Conservation (phyloP, 2,113 vertebrate species). For the Phocoena phocoena region DNA sequence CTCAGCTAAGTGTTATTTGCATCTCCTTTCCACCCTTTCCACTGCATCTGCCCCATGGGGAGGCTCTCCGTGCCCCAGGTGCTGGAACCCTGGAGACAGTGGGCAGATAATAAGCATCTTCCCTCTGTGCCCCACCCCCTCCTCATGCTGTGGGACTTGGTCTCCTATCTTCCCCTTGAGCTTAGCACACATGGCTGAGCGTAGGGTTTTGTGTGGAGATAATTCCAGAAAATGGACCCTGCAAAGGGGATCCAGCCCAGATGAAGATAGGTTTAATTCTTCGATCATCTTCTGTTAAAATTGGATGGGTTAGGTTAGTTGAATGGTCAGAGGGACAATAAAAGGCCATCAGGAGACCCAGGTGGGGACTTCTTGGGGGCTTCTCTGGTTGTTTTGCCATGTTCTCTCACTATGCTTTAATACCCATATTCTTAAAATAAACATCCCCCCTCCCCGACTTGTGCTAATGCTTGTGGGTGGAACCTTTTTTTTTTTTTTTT, state of each 20-base stretch:
- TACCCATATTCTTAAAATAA: background rate
- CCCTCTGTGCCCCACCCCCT: background rate
- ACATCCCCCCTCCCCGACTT: background rate
- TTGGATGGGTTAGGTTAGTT: background rate
- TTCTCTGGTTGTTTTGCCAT: background rate
- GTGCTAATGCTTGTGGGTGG: background rate
- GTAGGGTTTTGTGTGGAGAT: background rate
- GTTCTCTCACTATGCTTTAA: background rate
- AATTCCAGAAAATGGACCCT: background rate
- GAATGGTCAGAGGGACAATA: background rate
- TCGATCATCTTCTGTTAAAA: background rate
- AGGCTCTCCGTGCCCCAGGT: background rate
- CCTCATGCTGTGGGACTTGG: background rate
- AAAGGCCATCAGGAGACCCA: background rate
- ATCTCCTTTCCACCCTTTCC: background rate
- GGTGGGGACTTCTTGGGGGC: background rate
- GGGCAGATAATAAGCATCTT: background rate
- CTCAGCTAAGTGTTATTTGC: background rate
- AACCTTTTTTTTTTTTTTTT: background rate
- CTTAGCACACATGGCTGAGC: background rate
- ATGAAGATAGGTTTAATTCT: slow-evolving; percentile 1
- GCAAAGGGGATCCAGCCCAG: background rate
- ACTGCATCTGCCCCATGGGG: background rate
- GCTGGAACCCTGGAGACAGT: background rate
- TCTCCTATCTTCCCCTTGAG: background rate